Conservation (phyloP, 1,140 invertebrate species). For the Zelostemma sp. region DNA sequence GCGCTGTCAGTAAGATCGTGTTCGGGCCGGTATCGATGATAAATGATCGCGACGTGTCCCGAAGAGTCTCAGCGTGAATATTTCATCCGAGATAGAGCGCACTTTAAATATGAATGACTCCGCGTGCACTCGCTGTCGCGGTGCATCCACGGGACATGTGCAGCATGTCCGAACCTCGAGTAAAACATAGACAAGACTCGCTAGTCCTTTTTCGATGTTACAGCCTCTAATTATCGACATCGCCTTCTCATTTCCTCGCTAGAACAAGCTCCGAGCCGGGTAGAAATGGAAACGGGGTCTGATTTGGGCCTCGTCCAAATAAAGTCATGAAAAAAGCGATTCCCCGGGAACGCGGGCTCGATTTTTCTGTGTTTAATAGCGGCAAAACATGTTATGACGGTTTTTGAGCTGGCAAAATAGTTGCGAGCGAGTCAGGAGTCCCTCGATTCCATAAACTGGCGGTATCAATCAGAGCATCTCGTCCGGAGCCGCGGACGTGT, state of each 20-base stretch:
- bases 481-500: conserved; percentile 4
- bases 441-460: conserved; percentile 16
- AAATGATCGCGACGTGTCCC: neutral
- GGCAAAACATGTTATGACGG: too few relatives aligned
- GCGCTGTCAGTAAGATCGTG: conserved; percentile 3
- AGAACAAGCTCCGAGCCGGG: neutral
- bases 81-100: conserved; percentile 5
- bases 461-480: conserved; percentile 22
- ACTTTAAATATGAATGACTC: neutral
- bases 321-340: neutral
- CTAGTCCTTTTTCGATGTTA: too few relatives aligned
- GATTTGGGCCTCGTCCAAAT: too few relatives aligned
- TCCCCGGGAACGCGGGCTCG: neutral
- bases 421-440: neutral
- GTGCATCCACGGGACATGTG: neutral
- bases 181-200: neutral
- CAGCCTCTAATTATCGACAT: neutral
- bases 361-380: neutral
- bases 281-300: neutral
- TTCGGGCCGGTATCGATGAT: conserved; percentile 4
- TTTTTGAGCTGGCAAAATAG: conserved; percentile 2
- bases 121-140: conserved; percentile 3
- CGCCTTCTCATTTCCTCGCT: neutral
- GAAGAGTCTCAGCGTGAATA: conserved; percentile 2
- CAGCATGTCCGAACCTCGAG: neutral